Evolutionary conservation across 2,113 vertebrate species (phyloP), one percentile per base, ranked within the genome.

Genomic region (Rana temporaria): DNA sequence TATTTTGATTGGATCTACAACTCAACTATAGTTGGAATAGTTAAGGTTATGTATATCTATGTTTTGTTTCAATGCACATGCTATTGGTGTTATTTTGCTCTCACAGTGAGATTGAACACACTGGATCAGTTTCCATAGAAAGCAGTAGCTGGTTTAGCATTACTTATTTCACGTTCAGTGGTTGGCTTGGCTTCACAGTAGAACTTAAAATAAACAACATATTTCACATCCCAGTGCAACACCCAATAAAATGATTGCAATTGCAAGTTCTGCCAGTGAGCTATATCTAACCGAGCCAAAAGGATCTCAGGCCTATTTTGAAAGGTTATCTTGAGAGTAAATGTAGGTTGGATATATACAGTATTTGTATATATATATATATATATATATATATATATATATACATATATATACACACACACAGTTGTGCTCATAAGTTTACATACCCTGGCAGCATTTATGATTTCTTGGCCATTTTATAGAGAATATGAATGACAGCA

Each of bases 201-300:
- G 52, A 34, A 74, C 60, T 20, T 73, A 65, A 66, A 64, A 64
- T 72, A 55, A 53, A 71, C 53, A 62, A 22, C 9, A 69, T 64
- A 17, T 60, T 48, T 60, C 20, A 17, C 52, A 53, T 69, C 79
- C 42, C 79, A 82, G 69, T 56, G 24, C 19, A 73, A 74, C 79
- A 53, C 70, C 69, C 52, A 73, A 56, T 72, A 82, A 82, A 74
- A 66, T 32, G 4, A 66, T 73, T 81, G 18, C 18, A 65, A 38
- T 57, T 70, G 62, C 38, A 81, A 59, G 34, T 26, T 34, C 68
- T 72, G 68, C 68, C 53, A 71, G 32, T 26, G 15, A 53, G 24
- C 17, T 56, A 57, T 57, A 19, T 20, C n/a, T 24, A 20, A 42
- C 77, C 20, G 65, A 79, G 77, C 77, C 53, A 79, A 59, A 59